A percentile compares a stretch with the other conserved stretches of the same genome.
Conservation (phyloP, 2,888 invertebrate genomes). For the Drosophila mercatorum region DNA sequence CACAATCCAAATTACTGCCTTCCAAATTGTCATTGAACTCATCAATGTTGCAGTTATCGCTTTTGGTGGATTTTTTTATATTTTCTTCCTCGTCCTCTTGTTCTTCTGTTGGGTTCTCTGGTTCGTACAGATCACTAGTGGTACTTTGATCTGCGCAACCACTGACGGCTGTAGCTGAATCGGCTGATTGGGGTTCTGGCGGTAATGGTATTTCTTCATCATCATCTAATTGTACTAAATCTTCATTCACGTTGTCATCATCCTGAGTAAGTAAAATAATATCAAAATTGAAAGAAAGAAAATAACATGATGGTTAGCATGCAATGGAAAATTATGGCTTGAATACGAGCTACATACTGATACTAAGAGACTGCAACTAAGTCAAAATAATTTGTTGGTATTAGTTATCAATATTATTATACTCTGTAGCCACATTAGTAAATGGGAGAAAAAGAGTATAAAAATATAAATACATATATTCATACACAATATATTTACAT, state of each 20-base stretch:
- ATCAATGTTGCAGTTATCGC: background rate
- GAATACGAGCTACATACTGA: constrained; percentile 19
- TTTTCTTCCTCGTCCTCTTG: constrained; percentile 39
- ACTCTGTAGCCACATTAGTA: background rate
- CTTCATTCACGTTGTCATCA: constrained; percentile 85
- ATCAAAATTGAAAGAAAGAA: constrained; percentile 84
- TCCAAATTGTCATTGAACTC: constrained; percentile 12
- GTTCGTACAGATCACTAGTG: constrained; percentile 81
- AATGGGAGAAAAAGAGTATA: background rate
- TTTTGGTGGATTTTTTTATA: constrained; percentile 14
- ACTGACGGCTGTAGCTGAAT: constrained; percentile 37
- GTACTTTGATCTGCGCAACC: constrained; percentile 23
- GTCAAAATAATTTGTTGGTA: background rate
- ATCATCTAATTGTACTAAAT: constrained; percentile 85
- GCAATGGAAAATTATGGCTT: constrained; percentile 60
- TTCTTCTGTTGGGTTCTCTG: constrained; percentile 83
- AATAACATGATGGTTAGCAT: constrained; percentile 86
- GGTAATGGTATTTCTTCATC: constrained; percentile 83
- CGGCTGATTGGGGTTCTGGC: constrained; percentile 64
- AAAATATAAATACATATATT: background rate
- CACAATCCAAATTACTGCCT: constrained; percentile 15
- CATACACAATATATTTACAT: too few relatives aligned
- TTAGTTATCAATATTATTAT: background rate
- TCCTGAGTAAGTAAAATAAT: constrained; percentile 83
- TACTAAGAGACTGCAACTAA: constrained; percentile 10